Evolutionary conservation across 2,888 invertebrate genomes (phyloP).

Genomic region (Melanostoma mellinum): DNA sequence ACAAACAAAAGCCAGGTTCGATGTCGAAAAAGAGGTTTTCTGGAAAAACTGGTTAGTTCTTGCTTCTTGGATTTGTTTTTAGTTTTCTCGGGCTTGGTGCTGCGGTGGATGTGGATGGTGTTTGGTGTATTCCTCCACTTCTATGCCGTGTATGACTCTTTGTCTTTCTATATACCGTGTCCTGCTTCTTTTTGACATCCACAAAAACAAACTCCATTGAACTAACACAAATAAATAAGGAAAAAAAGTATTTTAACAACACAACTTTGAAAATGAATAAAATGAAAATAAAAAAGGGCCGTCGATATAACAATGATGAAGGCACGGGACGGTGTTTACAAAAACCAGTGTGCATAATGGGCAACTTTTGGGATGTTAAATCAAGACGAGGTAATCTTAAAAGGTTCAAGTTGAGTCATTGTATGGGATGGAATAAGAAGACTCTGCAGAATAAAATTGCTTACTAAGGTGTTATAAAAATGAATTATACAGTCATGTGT

Average conservation of each 20-base stretch:
- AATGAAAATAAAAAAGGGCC: slow-evolving; percentile 27
- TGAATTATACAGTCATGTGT: too few species aligned
- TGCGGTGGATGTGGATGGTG: slow-evolving; percentile 5
- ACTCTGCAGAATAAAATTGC: too few species aligned
- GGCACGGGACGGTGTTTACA: neutral
- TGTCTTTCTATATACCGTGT: neutral
- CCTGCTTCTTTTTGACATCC: slow-evolving; percentile 26
- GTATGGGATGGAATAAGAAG: neutral
- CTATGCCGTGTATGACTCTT: slow-evolving; percentile 3
- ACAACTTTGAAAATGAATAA: slow-evolving; percentile 23
- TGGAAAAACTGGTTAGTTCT: slow-evolving; percentile 68
- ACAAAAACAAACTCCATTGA: slow-evolving; percentile 45
- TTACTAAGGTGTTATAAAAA: too few species aligned
- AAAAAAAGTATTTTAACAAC: slow-evolving; percentile 15
- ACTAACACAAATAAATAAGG: slow-evolving; percentile 30
- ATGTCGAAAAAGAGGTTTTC: slow-evolving; percentile 57
- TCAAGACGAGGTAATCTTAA: neutral
- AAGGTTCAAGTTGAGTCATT: neutral
- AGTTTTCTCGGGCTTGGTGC: slow-evolving; percentile 34
- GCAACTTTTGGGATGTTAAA: neutral
- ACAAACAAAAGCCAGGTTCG: slow-evolving; percentile 47
- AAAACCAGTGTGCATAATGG: neutral
- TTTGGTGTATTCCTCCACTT: slow-evolving; percentile 10
- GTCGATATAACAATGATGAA: slow-evolving; percentile 36
- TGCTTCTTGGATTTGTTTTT: slow-evolving; percentile 53